phyloP scores from a whole-genome alignment of 2,888 invertebrate species.

The Drosophila gaucha region DNA sequence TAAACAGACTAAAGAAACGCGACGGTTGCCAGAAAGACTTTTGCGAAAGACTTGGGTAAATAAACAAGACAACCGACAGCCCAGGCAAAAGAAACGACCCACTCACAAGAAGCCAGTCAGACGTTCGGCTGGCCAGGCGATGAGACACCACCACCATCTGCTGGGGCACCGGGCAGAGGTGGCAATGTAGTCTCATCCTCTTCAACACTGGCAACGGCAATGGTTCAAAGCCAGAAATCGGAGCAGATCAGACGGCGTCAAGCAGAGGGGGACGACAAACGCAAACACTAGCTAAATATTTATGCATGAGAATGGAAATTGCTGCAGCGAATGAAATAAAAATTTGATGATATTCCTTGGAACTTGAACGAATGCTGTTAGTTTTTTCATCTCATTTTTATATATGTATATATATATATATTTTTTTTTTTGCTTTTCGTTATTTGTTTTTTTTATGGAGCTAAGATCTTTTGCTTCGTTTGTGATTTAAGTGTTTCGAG shows the following conservation, averaged over 20 bases:
- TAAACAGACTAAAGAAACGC: conserved; percentile 43
- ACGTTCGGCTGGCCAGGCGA: conserved; percentile 8
- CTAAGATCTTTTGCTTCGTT: conserved; percentile 20
- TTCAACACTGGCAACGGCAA: conserved; percentile 2
- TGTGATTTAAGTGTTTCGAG: conserved; percentile 21
- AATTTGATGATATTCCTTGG: conserved; percentile 51
- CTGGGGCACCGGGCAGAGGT: conserved; percentile 1
- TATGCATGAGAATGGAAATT: conserved; percentile 67
- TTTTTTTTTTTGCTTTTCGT: conserved; percentile 10
- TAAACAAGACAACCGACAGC: conserved; percentile 45
- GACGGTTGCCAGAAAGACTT: conserved; percentile 27
- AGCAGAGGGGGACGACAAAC: conserved; percentile 18
- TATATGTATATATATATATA: not conserved
- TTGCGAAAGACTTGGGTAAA: conserved; percentile 56
- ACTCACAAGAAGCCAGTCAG: conserved; percentile 33
- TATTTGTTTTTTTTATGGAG: conserved; percentile 21
- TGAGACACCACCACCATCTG: conserved; percentile 21
- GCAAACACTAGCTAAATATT: conserved; percentile 65
- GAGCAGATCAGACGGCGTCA: conserved; percentile 40
- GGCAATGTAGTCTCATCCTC: conserved; percentile 5
- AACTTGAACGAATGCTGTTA: conserved; percentile 44
- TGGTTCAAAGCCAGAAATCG: conserved; percentile 46
- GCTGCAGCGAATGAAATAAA: conserved; percentile 49
- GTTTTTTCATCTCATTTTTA: conserved; percentile 2
- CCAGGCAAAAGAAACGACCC: conserved; percentile 22